phyloP scores from a whole-genome alignment of 2,113 vertebrate genomes.

The Lophochroa leadbeateri region DNA sequence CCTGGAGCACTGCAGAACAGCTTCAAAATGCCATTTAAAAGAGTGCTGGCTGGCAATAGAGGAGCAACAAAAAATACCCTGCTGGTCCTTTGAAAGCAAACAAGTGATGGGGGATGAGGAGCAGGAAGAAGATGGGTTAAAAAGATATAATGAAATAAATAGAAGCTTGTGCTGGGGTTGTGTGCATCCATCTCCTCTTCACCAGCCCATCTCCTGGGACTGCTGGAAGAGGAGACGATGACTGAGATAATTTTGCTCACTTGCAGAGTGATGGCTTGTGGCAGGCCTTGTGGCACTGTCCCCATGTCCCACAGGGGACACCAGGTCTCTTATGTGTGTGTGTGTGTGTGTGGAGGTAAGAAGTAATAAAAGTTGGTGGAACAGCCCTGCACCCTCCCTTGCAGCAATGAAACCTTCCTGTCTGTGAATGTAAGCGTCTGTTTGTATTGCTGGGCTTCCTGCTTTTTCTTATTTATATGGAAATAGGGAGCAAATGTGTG shows the following conservation, averaged over 20 bases:
- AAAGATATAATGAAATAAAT: neutral
- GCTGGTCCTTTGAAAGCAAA: neutral
- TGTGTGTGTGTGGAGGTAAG: neutral
- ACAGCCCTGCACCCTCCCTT: neutral
- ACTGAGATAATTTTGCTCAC: neutral
- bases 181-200: neutral
- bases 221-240: neutral
- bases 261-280: neutral
- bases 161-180: neutral
- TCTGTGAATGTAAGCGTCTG: neutral
- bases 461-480: constrained; percentile 29
- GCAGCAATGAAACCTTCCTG: neutral
- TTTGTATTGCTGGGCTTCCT: neutral
- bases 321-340: neutral
- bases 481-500: neutral
- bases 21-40: constrained; percentile 56
- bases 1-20: constrained; percentile 14
- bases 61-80: constrained; percentile 10
- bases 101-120: neutral
- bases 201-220: neutral
- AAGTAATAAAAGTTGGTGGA: neutral
- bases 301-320: neutral
- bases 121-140: neutral
- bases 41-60: constrained; percentile 16
- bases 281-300: neutral